Percentiles rank a stretch among this genome's conserved stretches.
Conservation (phyloP, 2,797 vertebrate genomes). For the Bradypus variegatus region DNA sequence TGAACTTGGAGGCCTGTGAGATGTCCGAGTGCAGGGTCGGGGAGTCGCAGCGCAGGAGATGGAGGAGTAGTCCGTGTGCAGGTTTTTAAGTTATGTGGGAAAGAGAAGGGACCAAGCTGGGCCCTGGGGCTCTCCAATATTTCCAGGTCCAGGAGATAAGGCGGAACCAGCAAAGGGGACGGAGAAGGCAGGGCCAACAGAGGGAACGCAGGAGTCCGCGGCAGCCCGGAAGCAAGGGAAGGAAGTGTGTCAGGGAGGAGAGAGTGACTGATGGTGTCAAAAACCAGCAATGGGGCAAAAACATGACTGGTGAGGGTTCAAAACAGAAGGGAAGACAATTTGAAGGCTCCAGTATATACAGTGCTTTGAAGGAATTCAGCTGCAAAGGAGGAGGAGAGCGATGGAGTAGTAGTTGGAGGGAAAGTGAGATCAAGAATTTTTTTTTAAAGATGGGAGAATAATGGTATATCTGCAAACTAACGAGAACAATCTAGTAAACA, state of each 20-base stretch:
- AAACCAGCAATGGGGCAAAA: background rate
- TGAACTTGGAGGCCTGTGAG: no score
- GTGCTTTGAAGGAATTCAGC: background rate
- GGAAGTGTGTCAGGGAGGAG: background rate
- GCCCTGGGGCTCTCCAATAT: no score
- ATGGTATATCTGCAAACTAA: background rate
- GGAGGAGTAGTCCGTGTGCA: background rate
- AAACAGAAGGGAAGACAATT: no score
- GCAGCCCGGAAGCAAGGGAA: background rate
- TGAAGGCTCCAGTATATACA: background rate
- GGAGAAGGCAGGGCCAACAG: background rate
- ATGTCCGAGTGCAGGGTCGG: rapidly evolving
- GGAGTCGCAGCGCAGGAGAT: background rate
- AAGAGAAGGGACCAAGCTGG: background rate
- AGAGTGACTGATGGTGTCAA: background rate
- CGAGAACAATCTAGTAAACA: background rate
- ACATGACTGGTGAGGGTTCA: background rate
- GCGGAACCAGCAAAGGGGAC: background rate
- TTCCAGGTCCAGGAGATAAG: background rate
- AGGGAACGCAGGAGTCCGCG: background rate
- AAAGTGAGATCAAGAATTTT: background rate
- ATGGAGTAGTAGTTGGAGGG: background rate
- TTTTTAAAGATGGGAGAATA: background rate
- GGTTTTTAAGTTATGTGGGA: background rate
- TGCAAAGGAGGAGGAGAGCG: background rate